A percentile compares a stretch with the other conserved stretches of the same genome.
Conservation (phyloP, 2,888 invertebrate genomes). For the Autographa pulchrina region DNA sequence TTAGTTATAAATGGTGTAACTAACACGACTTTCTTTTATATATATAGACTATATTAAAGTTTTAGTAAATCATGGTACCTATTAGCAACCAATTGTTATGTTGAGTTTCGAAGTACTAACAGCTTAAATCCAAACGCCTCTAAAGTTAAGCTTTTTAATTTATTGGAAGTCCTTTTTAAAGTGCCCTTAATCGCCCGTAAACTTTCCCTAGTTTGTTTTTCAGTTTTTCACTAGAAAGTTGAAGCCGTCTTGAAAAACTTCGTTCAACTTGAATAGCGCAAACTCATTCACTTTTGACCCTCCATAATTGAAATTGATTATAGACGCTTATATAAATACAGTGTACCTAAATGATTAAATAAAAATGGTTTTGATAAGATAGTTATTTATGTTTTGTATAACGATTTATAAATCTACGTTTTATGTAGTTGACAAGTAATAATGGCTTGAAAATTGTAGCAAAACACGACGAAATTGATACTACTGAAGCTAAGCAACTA, state of each 20-base stretch:
- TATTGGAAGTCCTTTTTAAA: neutral
- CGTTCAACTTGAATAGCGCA: neutral
- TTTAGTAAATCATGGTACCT: neutral
- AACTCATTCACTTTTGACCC: neutral
- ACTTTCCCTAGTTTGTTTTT: slow-evolving; percentile 2
- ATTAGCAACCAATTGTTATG: neutral
- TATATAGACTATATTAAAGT: no score
- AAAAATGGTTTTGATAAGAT: neutral
- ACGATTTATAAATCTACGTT: no score
- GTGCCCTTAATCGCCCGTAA: slow-evolving; percentile 1
- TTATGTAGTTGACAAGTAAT: no score
- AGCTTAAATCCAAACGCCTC: slow-evolving; percentile 1
- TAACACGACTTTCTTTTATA: no score
- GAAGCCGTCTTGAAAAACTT: neutral
- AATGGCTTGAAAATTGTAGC: no score
- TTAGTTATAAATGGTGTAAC: no score
- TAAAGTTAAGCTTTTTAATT: slow-evolving; percentile 2
- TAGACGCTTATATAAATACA: neutral
- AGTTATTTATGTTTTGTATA: neutral
- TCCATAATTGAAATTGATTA: neutral
- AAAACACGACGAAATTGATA: no score
- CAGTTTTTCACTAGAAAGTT: neutral
- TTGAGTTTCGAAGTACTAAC: slow-evolving; percentile 1
- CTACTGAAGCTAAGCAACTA: no score
- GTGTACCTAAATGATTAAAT: neutral